phyloP scores from a whole-genome alignment of 2,113 vertebrate species.

The Daubentonia madagascariensis region DNA sequence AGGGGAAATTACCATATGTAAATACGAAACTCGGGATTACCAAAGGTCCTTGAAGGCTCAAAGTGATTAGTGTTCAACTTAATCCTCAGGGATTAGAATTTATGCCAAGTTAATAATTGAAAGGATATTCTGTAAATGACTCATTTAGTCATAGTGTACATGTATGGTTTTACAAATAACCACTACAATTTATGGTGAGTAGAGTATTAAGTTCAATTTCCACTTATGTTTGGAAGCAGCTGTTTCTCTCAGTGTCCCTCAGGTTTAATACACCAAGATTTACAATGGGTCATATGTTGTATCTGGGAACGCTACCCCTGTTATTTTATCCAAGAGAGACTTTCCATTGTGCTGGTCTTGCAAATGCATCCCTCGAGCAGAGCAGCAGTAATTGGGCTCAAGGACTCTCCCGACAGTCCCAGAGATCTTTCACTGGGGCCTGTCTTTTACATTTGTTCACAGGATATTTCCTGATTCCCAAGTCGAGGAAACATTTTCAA shows the following conservation, averaged over 20 bases:
- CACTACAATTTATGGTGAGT: conserved; percentile 40
- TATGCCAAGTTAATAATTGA: conserved; percentile 69
- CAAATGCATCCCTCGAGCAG: neutral
- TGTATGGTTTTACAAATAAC: conserved; percentile 56
- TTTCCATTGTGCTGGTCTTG: conserved; percentile 10
- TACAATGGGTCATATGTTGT: neutral
- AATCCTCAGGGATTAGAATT: conserved; percentile 69
- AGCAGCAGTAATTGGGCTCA: neutral
- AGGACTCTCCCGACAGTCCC: neutral
- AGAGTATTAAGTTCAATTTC: conserved; percentile 49
- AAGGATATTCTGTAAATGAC: conserved; percentile 33
- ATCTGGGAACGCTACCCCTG: neutral
- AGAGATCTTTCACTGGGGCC: neutral
- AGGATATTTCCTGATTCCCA: neutral
- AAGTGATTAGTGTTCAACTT: conserved; percentile 60
- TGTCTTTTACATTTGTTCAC: neutral
- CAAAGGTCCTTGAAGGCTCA: conserved; percentile 59
- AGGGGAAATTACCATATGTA: conserved; percentile 65
- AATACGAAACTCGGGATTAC: conserved; percentile 60
- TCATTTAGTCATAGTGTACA: conserved; percentile 31
- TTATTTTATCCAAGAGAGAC: neutral
- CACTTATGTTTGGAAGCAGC: neutral
- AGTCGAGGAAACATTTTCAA: neutral
- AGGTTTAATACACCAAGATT: neutral
- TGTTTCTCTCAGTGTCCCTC: conserved; percentile 13